Evolutionary conservation across 2,888 invertebrate genomes (phyloP).

Genomic region (Apotomis betuletana): DNA sequence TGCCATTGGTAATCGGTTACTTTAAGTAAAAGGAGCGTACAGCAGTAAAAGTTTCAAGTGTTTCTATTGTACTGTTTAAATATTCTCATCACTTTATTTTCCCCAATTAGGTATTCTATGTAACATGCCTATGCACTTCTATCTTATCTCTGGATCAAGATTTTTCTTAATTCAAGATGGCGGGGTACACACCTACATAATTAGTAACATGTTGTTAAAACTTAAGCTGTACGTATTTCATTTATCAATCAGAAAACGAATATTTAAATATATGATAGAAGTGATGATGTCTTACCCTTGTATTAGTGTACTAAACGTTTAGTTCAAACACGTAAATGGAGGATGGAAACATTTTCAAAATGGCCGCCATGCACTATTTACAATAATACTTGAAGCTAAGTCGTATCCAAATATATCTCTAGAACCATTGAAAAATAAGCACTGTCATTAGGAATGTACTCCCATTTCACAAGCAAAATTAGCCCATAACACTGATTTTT

Average conservation of each 20-base stretch:
- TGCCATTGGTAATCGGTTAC: too few species aligned
- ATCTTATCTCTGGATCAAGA: conserved; percentile 5
- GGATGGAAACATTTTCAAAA: conserved; percentile 27
- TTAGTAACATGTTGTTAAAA: neutral
- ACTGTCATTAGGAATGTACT: neutral
- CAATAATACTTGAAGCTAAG: neutral
- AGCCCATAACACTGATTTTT: conserved; percentile 6
- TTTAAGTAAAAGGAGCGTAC: too few species aligned
- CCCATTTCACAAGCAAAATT: conserved; percentile 4
- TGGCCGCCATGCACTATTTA: conserved; percentile 28
- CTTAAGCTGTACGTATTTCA: neutral
- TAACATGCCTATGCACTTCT: neutral
- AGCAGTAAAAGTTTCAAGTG: too few species aligned
- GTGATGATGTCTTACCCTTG: conserved; percentile 3
- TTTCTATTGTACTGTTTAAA: too few species aligned
- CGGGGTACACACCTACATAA: conserved; percentile 1
- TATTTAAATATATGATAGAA: neutral
- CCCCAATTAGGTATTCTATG: neutral
- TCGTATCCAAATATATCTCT: conserved; percentile 27
- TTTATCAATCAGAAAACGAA: neutral
- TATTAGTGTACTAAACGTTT: conserved; percentile 1
- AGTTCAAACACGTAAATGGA: neutral
- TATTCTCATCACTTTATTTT: too few species aligned
- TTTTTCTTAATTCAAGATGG: conserved; percentile 18
- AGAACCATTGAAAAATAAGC: conserved; percentile 8